Percentiles rank a stretch among this genome's conserved stretches.
Evolutionary conservation across 2,797 vertebrate genomes (phyloP).

Genomic region (Gallinago nigripennis): DNA sequence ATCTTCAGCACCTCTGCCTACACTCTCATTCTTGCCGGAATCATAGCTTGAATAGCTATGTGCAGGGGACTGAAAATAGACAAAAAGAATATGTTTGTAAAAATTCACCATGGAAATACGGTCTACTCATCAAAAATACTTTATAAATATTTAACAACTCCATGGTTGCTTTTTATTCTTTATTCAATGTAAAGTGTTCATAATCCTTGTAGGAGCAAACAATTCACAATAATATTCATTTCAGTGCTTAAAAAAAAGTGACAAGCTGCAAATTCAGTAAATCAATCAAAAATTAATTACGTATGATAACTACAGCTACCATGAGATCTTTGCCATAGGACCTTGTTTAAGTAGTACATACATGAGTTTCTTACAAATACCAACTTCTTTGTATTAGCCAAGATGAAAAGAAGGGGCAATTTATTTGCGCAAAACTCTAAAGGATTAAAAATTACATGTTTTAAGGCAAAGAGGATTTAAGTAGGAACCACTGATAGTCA

Average conservation of each 20-base stretch:
- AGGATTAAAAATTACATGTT: not conserved
- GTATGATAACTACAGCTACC: not conserved
- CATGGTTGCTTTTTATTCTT: not conserved
- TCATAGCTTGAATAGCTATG: conserved; percentile 86
- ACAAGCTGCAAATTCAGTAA: not conserved
- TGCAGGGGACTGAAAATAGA: conserved; percentile 80
- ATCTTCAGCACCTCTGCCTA: conserved; percentile 81
- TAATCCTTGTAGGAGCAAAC: not conserved
- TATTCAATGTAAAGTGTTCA: not conserved
- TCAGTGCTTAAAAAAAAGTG: not conserved
- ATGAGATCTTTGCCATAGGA: not conserved
- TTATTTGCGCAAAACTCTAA: not conserved
- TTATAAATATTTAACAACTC: not conserved
- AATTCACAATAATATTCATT: not conserved
- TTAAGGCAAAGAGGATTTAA: not conserved
- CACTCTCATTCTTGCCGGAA: conserved; percentile 83
- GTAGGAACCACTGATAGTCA: not conserved
- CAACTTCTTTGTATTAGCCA: not conserved
- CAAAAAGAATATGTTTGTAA: not conserved
- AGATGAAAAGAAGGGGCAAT: not conserved
- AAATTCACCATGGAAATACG: not conserved
- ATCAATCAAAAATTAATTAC: not conserved
- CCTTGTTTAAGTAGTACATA: not conserved
- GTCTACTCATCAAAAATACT: not conserved
- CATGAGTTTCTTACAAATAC: not conserved